Evolutionary conservation across 1,140 invertebrate species (phyloP).

Genomic region (Xylocopa sonorina): DNA sequence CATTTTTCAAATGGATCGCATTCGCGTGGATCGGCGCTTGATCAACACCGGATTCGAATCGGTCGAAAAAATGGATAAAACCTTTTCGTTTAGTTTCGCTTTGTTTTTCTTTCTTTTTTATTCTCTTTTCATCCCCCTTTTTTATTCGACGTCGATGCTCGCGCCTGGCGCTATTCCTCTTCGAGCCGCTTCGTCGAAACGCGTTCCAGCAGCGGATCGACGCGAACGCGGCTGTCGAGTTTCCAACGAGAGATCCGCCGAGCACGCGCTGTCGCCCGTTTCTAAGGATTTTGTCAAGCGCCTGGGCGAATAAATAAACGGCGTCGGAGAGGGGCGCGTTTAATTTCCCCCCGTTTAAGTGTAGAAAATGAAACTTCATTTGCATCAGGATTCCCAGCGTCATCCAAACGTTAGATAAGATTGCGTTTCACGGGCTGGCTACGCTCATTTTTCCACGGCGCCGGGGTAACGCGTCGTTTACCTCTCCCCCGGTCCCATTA

Average conservation of each 20-base stretch:
- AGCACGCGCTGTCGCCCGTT: too few species aligned
- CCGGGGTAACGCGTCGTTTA: slow-evolving; percentile 5
- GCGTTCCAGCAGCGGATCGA: neutral
- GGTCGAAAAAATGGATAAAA: neutral
- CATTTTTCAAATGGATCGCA: slow-evolving; percentile 40
- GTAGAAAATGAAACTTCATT: too few species aligned
- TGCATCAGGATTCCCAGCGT: neutral
- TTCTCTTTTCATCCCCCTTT: too few species aligned
- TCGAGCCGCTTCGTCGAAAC: neutral
- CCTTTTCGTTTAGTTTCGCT: too few species aligned
- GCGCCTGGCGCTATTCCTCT: neutral
- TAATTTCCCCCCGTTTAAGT: too few species aligned
- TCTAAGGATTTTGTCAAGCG: too few species aligned
- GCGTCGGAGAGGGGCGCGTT: too few species aligned
- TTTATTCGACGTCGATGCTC: too few species aligned
- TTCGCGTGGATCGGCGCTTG: neutral
- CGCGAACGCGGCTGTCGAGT: neutral
- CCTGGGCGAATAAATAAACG: too few species aligned
- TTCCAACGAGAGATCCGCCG: neutral
- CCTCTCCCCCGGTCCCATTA: neutral
- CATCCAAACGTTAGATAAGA: neutral
- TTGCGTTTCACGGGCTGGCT: neutral
- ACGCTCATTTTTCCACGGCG: neutral
- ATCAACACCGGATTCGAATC: neutral
- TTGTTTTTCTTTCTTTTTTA: too few species aligned